Conservation (phyloP, 2,113 vertebrate genomes). For the Chionodraco myersi region DNA sequence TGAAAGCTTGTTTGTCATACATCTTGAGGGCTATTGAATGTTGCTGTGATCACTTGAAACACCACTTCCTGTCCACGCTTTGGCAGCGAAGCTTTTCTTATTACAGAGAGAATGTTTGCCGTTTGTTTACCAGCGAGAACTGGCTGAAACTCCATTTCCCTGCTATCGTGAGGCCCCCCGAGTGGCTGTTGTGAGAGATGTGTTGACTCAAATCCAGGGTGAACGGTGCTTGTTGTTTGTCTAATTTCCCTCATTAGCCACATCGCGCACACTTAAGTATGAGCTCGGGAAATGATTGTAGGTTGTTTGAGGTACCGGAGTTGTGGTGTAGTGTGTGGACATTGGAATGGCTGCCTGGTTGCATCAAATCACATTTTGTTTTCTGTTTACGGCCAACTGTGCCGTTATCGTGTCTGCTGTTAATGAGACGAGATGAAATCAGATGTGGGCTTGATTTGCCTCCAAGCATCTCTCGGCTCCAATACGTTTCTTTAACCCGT, state of each 20-base stretch:
- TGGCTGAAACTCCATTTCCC: slow-evolving; percentile 55
- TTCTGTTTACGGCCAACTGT: slow-evolving; percentile 36
- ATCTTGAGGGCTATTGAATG: slow-evolving; percentile 12
- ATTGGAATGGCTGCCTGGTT: slow-evolving; percentile 44
- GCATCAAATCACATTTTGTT: slow-evolving; percentile 62
- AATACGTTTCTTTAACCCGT: slow-evolving; percentile 50
- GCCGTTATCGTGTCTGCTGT: slow-evolving; percentile 37
- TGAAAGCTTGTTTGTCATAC: slow-evolving; percentile 10
- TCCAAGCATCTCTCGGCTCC: slow-evolving; percentile 49
- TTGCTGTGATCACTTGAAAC: slow-evolving; percentile 44
- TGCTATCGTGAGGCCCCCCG: slow-evolving; percentile 16
- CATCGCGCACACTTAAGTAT: slow-evolving; percentile 17
- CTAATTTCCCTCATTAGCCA: slow-evolving; percentile 67
- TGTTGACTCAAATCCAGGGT: slow-evolving; percentile 60
- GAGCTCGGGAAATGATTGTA: slow-evolving; percentile 47
- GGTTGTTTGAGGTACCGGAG: slow-evolving; percentile 24
- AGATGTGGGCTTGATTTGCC: slow-evolving; percentile 64
- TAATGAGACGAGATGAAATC: slow-evolving; percentile 66
- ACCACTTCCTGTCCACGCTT: slow-evolving; percentile 21
- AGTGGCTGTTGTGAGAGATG: slow-evolving; percentile 56
- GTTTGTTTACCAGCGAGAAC: slow-evolving; percentile 60
- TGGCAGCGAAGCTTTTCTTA: slow-evolving; percentile 51
- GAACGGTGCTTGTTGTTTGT: slow-evolving; percentile 59
- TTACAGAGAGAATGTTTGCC: slow-evolving; percentile 61
- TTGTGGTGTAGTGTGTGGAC: slow-evolving; percentile 46